Evolutionary conservation across 2,888 invertebrate species (phyloP).

Genomic region (Molorchus minor): DNA sequence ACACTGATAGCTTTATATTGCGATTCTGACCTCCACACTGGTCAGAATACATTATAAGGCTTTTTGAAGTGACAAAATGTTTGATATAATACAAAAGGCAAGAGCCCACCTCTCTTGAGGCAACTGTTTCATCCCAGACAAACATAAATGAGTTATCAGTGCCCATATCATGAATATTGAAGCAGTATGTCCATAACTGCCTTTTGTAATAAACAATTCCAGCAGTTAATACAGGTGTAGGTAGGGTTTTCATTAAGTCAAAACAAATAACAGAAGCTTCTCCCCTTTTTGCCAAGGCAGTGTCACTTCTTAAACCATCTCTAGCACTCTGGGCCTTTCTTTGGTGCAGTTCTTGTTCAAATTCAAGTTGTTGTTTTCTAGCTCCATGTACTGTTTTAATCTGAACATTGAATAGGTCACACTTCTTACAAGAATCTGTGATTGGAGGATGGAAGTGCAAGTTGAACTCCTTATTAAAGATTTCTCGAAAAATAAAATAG

Average conservation of each 20-base stretch:
- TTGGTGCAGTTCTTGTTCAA: slow-evolving; percentile 35
- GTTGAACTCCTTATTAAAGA: slow-evolving; percentile 38
- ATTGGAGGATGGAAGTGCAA: slow-evolving; percentile 36
- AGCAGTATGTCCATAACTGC: slow-evolving; percentile 42
- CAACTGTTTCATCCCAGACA: slow-evolving; percentile 38
- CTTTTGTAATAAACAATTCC: slow-evolving; percentile 42
- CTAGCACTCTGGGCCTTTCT: slow-evolving; percentile 39
- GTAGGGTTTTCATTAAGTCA: slow-evolving; percentile 44
- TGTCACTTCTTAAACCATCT: slow-evolving; percentile 34
- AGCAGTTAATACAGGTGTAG: slow-evolving; percentile 40
- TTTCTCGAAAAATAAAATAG: slow-evolving; percentile 34
- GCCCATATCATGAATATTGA: slow-evolving; percentile 37
- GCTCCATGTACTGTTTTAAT: slow-evolving; percentile 32
- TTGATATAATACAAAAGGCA: slow-evolving; percentile 35
- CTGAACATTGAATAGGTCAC: slow-evolving; percentile 37
- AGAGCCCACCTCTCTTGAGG: slow-evolving; percentile 42
- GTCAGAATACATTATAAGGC: slow-evolving; percentile 25
- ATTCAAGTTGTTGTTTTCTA: slow-evolving; percentile 22
- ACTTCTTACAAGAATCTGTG: slow-evolving; percentile 38
- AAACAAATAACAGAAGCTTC: slow-evolving; percentile 29
- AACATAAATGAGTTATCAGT: slow-evolving; percentile 35
- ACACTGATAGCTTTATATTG: not conserved
- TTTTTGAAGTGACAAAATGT: slow-evolving; percentile 29
- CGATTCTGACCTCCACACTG: slow-evolving; percentile 32
- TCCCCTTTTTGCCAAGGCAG: not conserved